A percentile compares a stretch with the other conserved stretches of the same genome.
phyloP scores from a whole-genome alignment of 2,888 invertebrate species.

The Machimus atricapillus region DNA sequence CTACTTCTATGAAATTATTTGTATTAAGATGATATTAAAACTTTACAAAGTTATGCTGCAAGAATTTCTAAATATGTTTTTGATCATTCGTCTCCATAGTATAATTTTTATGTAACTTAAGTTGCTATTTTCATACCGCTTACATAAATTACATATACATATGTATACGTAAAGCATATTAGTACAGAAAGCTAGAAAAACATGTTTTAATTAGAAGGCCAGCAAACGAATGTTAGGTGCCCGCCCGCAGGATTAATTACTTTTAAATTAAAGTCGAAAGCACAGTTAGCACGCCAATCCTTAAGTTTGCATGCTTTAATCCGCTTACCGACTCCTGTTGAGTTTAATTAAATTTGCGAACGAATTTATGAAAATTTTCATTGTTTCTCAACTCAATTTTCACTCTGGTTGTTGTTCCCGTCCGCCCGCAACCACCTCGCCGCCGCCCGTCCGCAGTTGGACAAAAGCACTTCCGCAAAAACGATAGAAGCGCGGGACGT shows the following conservation, averaged over 20 bases:
- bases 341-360: background rate
- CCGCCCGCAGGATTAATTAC: background rate
- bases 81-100: too few species aligned
- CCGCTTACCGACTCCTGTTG: background rate
- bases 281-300: background rate
- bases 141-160: too few species aligned
- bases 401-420: background rate
- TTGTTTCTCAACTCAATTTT: background rate
- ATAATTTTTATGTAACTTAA: too few species aligned
- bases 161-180: background rate
- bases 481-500: background rate
- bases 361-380: background rate
- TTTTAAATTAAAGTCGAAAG: background rate
- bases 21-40: too few species aligned
- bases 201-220: background rate
- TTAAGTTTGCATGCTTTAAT: background rate
- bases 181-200: background rate
- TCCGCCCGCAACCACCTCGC: background rate
- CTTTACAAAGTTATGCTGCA: too few species aligned
- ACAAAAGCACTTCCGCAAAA: background rate
- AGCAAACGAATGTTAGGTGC: background rate
- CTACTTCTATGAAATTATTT: too few species aligned
- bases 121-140: too few species aligned
- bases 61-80: too few species aligned
- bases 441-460: background rate